Conservation (phyloP, 2,113 vertebrate species). For the Crypturellus undulatus region DNA sequence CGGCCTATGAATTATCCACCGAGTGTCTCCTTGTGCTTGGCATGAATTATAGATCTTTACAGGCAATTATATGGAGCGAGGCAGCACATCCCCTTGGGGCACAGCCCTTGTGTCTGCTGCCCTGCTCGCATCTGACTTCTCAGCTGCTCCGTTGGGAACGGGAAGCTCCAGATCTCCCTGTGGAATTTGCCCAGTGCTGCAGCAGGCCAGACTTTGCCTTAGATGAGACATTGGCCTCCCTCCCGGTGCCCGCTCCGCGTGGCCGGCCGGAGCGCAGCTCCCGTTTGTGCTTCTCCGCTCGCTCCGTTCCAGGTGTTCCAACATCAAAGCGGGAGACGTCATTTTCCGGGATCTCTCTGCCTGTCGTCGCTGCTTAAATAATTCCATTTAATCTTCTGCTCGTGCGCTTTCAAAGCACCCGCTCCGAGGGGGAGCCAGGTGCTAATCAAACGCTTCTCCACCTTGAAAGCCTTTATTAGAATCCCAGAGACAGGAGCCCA, state of each 20-base stretch:
- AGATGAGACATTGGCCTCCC: slow-evolving; percentile 6
- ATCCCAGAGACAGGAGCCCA: not conserved
- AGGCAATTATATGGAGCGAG: slow-evolving; percentile 30
- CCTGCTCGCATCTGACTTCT: not conserved
- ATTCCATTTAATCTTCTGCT: slow-evolving; percentile 73
- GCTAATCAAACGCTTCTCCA: slow-evolving; percentile 74
- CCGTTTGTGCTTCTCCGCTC: not conserved
- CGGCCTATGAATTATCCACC: not conserved
- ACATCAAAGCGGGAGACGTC: slow-evolving; percentile 70
- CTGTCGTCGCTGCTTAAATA: slow-evolving; percentile 68
- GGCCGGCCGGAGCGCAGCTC: not conserved
- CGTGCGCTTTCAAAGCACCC: slow-evolving; percentile 69
- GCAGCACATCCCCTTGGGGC: slow-evolving; percentile 14
- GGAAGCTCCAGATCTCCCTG: not conserved
- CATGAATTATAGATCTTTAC: slow-evolving; percentile 48
- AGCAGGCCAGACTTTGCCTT: slow-evolving; percentile 50
- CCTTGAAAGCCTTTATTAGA: slow-evolving; percentile 68
- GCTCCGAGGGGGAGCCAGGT: slow-evolving; percentile 66
- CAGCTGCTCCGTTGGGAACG: not conserved
- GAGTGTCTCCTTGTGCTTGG: not conserved
- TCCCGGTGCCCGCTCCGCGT: slow-evolving; percentile 13
- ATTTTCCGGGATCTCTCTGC: slow-evolving; percentile 59
- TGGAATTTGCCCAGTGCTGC: not conserved
- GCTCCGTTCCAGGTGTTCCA: slow-evolving; percentile 44
- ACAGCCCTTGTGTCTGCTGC: not conserved